phyloP scores from a whole-genome alignment of 2,888 invertebrate species.

The Himalopsyche anomala region DNA sequence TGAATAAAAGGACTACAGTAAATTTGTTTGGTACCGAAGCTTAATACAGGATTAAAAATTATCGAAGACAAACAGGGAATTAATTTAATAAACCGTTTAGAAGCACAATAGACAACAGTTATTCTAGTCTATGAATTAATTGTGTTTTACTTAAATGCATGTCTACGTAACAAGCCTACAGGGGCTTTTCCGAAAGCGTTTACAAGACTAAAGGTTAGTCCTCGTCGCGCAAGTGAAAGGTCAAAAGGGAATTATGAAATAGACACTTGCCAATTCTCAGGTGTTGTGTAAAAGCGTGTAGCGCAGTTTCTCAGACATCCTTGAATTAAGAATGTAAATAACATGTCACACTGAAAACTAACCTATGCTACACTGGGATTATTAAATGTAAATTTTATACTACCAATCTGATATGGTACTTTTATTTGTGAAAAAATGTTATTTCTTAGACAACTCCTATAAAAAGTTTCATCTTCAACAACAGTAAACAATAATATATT shows the following conservation, averaged over 20 bases:
- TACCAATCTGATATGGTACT: no score
- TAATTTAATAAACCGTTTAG: not conserved
- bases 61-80: not conserved
- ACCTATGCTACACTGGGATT: not conserved
- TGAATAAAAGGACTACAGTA: no score
- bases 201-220: conserved; percentile 27
- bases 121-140: not conserved
- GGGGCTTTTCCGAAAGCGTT: conserved; percentile 20
- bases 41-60: not conserved
- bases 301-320: not conserved
- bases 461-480: no score
- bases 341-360: not conserved
- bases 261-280: not conserved
- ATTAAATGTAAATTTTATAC: no score
- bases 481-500: no score
- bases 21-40: no score
- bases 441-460: no score
- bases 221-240: not conserved
- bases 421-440: no score
- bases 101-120: not conserved
- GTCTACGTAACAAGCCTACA: not conserved
- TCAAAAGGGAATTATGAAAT: conserved; percentile 41
- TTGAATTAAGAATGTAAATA: not conserved
- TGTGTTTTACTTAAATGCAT: not conserved
- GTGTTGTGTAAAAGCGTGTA: not conserved